A percentile compares a stretch with the other conserved stretches of the same genome.
Evolutionary conservation across 2,888 invertebrate species (phyloP).

Genomic region (Orgyia antiqua): DNA sequence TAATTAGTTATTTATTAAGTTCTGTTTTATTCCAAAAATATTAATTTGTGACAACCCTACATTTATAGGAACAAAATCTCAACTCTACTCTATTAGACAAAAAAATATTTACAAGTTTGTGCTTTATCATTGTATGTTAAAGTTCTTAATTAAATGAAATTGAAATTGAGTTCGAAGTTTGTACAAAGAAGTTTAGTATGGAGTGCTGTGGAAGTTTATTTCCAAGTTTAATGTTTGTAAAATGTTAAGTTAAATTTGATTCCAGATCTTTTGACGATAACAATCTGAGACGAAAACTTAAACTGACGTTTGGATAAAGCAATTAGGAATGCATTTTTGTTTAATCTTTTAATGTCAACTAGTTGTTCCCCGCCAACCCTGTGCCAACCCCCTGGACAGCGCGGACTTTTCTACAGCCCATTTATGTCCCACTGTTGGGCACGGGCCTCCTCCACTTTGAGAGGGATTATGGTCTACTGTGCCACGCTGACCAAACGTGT

Average conservation of each 20-base stretch:
- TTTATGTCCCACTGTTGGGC: no score
- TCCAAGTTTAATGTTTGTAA: conserved; percentile 20
- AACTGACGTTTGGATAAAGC: conserved; percentile 11
- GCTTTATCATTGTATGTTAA: conserved; percentile 18
- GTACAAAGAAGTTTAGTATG: conserved; percentile 23
- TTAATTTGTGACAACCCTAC: no score
- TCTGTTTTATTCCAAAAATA: no score
- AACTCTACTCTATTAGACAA: conserved; percentile 38
- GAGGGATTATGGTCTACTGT: no score
- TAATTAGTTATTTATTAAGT: no score
- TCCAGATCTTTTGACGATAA: conserved; percentile 12
- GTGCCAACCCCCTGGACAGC: no score
- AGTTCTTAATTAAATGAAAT: conserved; percentile 18
- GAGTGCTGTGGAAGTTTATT: conserved; percentile 27
- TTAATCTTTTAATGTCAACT: no score
- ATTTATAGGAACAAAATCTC: conserved; percentile 26
- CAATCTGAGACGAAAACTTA: conserved; percentile 15
- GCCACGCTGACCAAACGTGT: no score
- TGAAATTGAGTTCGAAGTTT: conserved; percentile 10
- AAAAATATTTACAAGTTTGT: conserved; percentile 18
- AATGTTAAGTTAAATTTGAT: conserved; percentile 10
- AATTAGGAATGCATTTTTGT: conserved; percentile 10
- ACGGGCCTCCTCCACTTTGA: no score
- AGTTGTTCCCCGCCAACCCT: no score
- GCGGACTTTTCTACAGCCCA: no score